Evolutionary conservation across 2,113 vertebrate genomes (phyloP).

Genomic region (Dromaius novaehollandiae): DNA sequence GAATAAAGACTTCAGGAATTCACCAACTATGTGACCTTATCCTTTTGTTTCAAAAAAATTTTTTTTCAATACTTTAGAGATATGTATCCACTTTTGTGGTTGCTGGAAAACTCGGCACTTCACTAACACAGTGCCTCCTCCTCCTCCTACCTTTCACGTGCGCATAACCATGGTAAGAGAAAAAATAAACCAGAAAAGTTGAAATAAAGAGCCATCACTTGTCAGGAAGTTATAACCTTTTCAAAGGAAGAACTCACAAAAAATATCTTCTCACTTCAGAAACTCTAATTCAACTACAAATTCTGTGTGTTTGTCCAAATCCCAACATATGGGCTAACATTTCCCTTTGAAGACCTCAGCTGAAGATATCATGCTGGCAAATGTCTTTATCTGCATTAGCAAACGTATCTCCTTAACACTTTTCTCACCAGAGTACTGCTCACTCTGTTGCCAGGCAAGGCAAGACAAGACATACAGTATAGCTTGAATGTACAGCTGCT

Average conservation of each 20-base stretch:
- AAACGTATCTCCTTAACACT: background rate
- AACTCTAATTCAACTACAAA: background rate
- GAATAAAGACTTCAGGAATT: background rate
- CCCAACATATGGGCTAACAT: background rate
- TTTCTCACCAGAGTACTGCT: background rate
- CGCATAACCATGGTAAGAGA: background rate
- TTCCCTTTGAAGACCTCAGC: background rate
- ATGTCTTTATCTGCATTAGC: background rate
- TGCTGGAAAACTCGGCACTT: background rate
- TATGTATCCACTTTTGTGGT: background rate
- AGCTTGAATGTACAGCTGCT: rapidly evolving
- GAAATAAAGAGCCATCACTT: background rate
- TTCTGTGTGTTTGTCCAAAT: background rate
- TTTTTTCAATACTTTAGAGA: background rate
- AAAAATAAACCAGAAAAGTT: background rate
- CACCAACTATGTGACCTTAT: background rate
- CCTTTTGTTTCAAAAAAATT: background rate
- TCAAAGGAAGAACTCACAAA: background rate
- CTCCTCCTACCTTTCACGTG: background rate
- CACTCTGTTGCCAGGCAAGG: background rate
- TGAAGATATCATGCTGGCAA: background rate
- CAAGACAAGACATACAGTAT: background rate
- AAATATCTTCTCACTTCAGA: background rate
- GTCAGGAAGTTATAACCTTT: background rate
- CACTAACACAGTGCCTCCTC: background rate